Evolutionary conservation across 2,113 vertebrate genomes (phyloP).

Genomic region (Fulmarus glacialis): DNA sequence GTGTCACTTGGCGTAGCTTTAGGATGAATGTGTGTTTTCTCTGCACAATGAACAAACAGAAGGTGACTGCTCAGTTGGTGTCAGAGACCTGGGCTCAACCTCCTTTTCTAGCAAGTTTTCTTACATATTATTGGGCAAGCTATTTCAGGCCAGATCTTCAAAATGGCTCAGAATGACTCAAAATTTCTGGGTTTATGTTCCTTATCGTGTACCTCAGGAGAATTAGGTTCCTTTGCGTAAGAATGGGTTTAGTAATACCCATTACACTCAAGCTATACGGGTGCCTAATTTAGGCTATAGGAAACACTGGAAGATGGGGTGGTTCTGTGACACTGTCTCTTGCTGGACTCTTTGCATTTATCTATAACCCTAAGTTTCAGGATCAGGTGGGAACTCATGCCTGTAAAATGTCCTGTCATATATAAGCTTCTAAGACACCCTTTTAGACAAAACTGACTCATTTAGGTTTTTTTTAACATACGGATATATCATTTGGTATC

Average conservation of each 20-base stretch:
- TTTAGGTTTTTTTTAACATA: background rate
- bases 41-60: background rate
- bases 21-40: background rate
- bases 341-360: background rate
- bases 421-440: background rate
- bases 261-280: no score
- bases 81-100: background rate
- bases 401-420: background rate
- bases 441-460: background rate
- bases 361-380: background rate
- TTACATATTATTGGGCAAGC: background rate
- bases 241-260: background rate
- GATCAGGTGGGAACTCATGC: background rate
- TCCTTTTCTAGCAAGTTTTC: background rate
- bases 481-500: background rate
- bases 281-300: background rate
- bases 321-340: background rate
- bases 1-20: background rate
- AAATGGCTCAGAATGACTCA: background rate
- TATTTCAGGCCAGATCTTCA: background rate
- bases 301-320: background rate
- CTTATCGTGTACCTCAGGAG: background rate
- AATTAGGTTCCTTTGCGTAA: background rate
- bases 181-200: background rate
- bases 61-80: background rate